Percentiles rank a stretch among this genome's conserved stretches.
These are phyloP conservation scores for Colossoma macropomum DNA, from an alignment of 2,113 vertebrate genomes.

Conservation along the genomic window DNA sequence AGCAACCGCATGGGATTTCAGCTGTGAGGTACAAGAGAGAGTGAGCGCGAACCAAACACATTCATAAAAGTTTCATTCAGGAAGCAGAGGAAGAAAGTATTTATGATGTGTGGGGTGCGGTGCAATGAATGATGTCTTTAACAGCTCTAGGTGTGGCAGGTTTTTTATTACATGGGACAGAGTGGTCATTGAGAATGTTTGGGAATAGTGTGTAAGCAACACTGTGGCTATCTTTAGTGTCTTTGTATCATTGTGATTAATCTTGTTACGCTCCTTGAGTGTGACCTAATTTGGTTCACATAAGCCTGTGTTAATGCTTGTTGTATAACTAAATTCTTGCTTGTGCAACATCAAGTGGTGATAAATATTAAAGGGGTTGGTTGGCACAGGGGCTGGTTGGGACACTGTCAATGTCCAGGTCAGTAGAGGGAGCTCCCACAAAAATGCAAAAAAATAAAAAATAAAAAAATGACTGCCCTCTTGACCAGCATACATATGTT, in stretches of 20 bases:
- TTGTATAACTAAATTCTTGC: not conserved
- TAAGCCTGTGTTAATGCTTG: not conserved
- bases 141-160: not conserved
- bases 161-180: not conserved
- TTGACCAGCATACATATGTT: too few species aligned
- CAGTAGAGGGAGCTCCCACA: too few species aligned
- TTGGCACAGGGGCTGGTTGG: too few species aligned
- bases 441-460: too few species aligned
- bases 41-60: not conserved
- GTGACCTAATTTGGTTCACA: not conserved
- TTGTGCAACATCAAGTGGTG: not conserved
- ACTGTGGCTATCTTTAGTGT: not conserved
- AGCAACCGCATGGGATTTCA: not conserved
- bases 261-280: not conserved
- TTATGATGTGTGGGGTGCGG: not conserved
- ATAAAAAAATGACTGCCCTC: too few species aligned
- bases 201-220: not conserved
- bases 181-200: not conserved
- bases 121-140: not conserved
- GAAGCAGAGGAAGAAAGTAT: constrained; percentile 14
- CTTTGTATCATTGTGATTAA: not conserved
- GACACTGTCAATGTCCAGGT: too few species aligned
- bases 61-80: constrained; percentile 15
- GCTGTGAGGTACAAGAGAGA: not conserved
- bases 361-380: too few species aligned